Base-by-base conservation (phyloP, 2,113 vertebrate genomes). In the Corythaeola cristata region DNA sequence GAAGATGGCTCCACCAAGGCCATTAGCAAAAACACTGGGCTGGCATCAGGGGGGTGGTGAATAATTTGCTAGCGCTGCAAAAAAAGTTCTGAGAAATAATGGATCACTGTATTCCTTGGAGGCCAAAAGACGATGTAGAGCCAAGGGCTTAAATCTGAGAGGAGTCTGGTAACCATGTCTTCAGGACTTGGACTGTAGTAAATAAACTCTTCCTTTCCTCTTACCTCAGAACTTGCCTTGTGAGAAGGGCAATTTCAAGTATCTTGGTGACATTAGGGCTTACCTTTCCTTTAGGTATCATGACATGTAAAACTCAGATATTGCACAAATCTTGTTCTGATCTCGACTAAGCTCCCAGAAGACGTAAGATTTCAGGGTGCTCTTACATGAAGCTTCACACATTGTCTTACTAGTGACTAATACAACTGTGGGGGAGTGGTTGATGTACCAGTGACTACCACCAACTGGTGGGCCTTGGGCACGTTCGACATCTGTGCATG, bases 401-500 rank as follows among this genome's bases (percentile, higher is more conserved):
- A 6, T 8, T 52, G 23, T 55, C 10, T 58, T 60, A 30, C 24
- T 67, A 33, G 22, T 30, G 37, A 64, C 47, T 45, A 66, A 66
- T 24, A 76, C 7, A 47, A n/a, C 11, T 32, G 32, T 58, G 45
- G 26, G 52, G 14, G 13, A 26, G 21, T 24, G 23, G 27, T 37
- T 2, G 1, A 10, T 2, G 1, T 22, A 21, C 19, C 60, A 71
- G 15, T 30, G 17, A 41, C 37, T 69, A 53, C 23, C 64, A 15
- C 41, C 30, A 33, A 39, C 19, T 52, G 47, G 37, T 37, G 69
- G 12, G 35, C 15, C 37, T 59, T 44, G 30, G 28, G 11, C 19
- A 45, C 0, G 1, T 45, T 60, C 47, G 44, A 14, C 3, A 1
- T 26, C 52, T 41, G 12, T 55, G 35, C 35, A 8, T 17, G 5